Percentiles rank a stretch among this genome's conserved stretches.
These are phyloP conservation scores for Steatornis caripensis DNA, from an alignment of 2,113 vertebrate genomes.

Conservation along the genomic window DNA sequence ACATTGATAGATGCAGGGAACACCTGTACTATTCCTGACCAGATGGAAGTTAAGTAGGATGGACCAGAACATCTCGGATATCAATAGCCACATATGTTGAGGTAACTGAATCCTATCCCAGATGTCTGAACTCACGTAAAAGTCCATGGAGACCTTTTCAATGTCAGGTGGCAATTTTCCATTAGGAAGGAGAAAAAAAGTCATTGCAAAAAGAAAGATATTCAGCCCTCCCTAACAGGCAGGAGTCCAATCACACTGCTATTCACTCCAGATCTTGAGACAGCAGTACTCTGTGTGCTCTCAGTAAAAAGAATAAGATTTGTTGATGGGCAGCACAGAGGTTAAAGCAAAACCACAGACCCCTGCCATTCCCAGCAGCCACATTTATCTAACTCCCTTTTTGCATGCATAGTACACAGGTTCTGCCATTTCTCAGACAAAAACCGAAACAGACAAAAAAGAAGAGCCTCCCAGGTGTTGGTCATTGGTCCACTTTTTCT, in stretches of 20 bases:
- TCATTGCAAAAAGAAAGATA: background rate
- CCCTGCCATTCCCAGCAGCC: background rate
- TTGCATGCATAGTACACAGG: background rate
- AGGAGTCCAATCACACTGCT: background rate
- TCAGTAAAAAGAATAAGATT: background rate
- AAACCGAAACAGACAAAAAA: background rate
- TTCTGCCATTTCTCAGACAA: background rate
- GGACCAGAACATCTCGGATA: background rate
- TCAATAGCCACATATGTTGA: background rate
- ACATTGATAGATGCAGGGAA: background rate
- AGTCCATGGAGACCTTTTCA: background rate
- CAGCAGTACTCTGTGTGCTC: background rate
- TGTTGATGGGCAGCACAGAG: background rate
- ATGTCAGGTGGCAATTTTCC: background rate
- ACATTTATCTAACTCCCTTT: background rate
- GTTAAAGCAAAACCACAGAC: background rate
- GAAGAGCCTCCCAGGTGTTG: background rate
- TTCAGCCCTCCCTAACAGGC: background rate
- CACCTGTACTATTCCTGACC: background rate
- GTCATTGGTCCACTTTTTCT: background rate
- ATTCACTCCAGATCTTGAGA: background rate
- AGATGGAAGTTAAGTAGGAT: background rate
- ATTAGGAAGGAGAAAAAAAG: background rate
- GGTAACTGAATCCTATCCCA: background rate
- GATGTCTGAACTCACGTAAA: background rate